Percentiles rank a stretch among this genome's conserved stretches.
Conservation (phyloP, 2,113 vertebrate genomes). For the Apaloderma vittatum region DNA sequence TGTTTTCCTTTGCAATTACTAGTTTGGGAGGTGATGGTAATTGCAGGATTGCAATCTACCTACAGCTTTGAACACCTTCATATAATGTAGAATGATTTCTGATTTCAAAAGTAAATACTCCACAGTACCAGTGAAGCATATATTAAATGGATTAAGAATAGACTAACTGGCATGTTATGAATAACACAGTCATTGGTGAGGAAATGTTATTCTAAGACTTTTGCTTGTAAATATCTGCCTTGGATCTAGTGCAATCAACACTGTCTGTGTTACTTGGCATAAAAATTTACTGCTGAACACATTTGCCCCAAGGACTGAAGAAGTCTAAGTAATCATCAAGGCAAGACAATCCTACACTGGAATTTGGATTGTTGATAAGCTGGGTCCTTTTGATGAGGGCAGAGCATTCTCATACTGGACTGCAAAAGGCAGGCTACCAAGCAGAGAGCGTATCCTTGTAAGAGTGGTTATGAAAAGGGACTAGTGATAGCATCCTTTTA, state of each 20-base stretch:
- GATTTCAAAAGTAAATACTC: background rate
- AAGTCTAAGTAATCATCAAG: background rate
- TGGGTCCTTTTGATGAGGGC: background rate
- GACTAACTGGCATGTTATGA: background rate
- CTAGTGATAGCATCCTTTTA: background rate
- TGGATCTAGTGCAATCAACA: background rate
- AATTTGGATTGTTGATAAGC: background rate
- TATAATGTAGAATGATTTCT: background rate
- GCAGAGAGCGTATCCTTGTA: background rate
- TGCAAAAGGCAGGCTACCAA: background rate
- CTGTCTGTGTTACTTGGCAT: background rate
- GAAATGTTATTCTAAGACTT: background rate
- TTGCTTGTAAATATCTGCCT: background rate
- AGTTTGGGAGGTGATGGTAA: background rate
- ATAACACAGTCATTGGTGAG: background rate
- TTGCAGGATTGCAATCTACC: background rate
- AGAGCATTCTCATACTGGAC: background rate
- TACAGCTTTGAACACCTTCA: background rate
- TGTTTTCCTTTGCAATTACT: background rate
- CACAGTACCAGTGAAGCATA: rapidly evolving
- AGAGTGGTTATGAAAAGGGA: background rate
- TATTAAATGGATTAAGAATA: background rate
- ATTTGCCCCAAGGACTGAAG: background rate
- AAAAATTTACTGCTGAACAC: background rate
- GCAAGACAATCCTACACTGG: background rate